Base-by-base conservation (phyloP, 2,888 invertebrate genomes). In the Halictus quadricinctus region DNA sequence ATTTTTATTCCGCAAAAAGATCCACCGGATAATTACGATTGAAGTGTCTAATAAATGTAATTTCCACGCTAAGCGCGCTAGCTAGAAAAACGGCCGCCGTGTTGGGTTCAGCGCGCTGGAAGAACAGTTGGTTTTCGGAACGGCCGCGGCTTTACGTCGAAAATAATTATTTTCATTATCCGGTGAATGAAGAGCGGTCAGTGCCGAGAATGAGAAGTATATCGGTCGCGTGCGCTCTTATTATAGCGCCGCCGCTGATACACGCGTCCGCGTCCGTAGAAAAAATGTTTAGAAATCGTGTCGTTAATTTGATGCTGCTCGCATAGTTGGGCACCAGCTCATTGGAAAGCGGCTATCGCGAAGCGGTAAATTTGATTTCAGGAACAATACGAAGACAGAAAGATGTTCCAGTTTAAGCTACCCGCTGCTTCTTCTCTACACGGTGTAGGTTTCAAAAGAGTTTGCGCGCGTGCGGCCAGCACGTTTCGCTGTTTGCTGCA, bases 221-320 rank as follows among this genome's bases (percentile, higher is more conserved):
- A 69, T 46, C 58, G 50, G 5, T 70, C 54, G 80, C 80, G 75
- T 75, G 74, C 80, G n/a, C 73, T 70, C 54, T 64, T 72, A 78
- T 84, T 80, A 80, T 72, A 64, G 73, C 54, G 21, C 54, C 10
- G 60, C 58, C n/a, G 29, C 69, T 18, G 29, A 41, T 69, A 69
- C 60, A 29, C 73, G 48, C 83, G 64, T 64, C 72, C 60, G 76
- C 72, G 8, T 72, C 69, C 50, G 69, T 46, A 79, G 76, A 81
- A 81, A 74, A 81, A 86, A 79, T 74, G 74, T 81, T 85, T 88
- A 88, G 87, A 88, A 88, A 88, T 88, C 88, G 88, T 70, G 87
- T 83, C 79, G 85, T 88, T 87, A 87, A 88, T 87, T 88, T 64
- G 80, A 88, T 69, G 86, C 88, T 83, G 66, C 70, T 83, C 88